phyloP scores from a whole-genome alignment of 2,888 invertebrate genomes.

The Agriotes lineatus region DNA sequence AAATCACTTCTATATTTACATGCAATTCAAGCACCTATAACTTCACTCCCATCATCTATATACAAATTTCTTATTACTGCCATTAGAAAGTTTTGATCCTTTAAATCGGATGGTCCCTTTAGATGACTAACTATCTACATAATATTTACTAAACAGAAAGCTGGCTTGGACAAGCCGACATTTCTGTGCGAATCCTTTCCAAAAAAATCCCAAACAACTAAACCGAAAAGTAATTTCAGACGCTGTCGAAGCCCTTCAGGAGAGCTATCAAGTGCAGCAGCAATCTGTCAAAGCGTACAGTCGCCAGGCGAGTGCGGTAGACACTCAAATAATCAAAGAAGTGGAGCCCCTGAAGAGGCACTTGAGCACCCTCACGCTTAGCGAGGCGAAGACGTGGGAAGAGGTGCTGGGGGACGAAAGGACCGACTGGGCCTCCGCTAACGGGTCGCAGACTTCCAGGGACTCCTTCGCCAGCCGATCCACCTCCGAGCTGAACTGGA shows the following conservation, averaged over 20 bases:
- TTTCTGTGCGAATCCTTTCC: too few relatives aligned
- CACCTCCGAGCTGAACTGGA: conserved; percentile 52
- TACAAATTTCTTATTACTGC: too few relatives aligned
- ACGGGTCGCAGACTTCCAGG: conserved; percentile 56
- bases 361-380: conserved; percentile 69
- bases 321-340: conserved; percentile 56
- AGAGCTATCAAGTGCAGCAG: conserved; percentile 35
- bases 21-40: too few relatives aligned
- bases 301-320: conserved; percentile 61
- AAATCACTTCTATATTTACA: too few relatives aligned
- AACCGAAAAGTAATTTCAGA: too few relatives aligned
- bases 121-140: too few relatives aligned
- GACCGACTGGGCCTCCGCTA: conserved; percentile 44
- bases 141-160: too few relatives aligned
- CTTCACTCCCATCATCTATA: too few relatives aligned
- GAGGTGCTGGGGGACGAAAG: conserved; percentile 53
- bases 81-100: too few relatives aligned
- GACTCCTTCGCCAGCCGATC: conserved; percentile 61
- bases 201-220: too few relatives aligned
- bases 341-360: conserved; percentile 65
- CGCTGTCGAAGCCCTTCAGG: conserved; percentile 47
- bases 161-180: too few relatives aligned
- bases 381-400: conserved; percentile 68
- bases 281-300: conserved; percentile 43
- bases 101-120: too few relatives aligned